phyloP scores from a whole-genome alignment of 2,797 vertebrate genomes.

The Scolopax rusticola region DNA sequence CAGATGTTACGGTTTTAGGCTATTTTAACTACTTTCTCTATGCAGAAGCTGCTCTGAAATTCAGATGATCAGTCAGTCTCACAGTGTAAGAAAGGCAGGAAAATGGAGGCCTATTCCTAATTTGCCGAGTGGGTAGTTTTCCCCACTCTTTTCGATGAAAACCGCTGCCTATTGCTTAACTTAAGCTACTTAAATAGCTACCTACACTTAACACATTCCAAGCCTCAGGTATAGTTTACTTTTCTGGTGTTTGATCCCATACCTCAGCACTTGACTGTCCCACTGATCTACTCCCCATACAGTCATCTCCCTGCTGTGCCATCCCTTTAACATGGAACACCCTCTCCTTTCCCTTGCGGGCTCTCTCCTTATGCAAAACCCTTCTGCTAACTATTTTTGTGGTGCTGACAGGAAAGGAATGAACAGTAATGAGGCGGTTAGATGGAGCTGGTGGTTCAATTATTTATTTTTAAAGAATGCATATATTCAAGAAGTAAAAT shows the following conservation, averaged over 20 bases:
- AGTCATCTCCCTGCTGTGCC: neutral
- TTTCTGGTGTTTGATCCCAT: neutral
- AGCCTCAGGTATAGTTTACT: neutral
- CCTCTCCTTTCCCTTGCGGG: neutral
- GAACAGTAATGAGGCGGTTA: neutral
- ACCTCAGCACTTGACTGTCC: neutral
- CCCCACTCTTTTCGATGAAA: neutral
- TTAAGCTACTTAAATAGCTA: constrained; percentile 2
- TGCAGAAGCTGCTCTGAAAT: neutral
- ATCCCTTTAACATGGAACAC: neutral
- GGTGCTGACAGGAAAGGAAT: neutral
- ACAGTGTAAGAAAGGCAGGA: neutral
- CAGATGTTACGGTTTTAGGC: neutral
- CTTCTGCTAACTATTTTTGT: neutral
- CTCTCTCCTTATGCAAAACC: neutral
- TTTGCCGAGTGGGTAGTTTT: neutral
- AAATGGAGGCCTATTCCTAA: neutral
- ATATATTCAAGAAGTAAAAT: neutral
- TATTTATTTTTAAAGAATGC: constrained; percentile 28
- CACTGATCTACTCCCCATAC: neutral
- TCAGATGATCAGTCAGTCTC: neutral
- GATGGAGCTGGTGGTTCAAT: neutral
- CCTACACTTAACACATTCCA: neutral
- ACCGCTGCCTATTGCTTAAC: neutral
- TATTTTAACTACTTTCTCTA: neutral